Evolutionary conservation across 2,113 vertebrate species (phyloP), one percentile per base, ranked within the genome.

Genomic region (Lagenorhynchus albirostris): DNA sequence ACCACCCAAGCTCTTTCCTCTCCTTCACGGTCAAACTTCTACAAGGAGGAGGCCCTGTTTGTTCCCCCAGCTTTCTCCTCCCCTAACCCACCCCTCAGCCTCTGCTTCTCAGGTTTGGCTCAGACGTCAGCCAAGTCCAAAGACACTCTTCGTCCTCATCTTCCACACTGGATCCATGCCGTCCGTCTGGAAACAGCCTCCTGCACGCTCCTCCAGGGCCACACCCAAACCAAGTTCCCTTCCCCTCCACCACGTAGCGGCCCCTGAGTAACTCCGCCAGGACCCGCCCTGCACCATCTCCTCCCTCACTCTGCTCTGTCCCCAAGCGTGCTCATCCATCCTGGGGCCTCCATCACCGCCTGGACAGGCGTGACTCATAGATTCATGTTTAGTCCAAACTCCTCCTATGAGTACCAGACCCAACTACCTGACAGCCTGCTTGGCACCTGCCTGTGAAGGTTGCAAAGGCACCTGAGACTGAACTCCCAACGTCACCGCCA

Each of bases 361-460:
- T 2, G 8, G 2, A 47, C 0, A 1, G 1, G 0, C 1, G 71
- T 41, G 60, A 11, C 0, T 6, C 65, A 2, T 17, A 44, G 20
- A 10, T 26, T 12, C 11, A 21, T 0, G 0, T 11, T 47, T 29
- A 1, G 2, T 15, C 5, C 31, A 20, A 11, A 15, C 15, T 21
- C n/a, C 67, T 55, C 55, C 60, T 26, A 7, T 6, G 26, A 23
- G 29, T 15, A 21, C 44, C 53, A 14, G 10, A 31, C 25, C 68
- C 47, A 0, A 3, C 36, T 5, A 2, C 71, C 70, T 20, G 12
- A 13, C 33, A 6, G 23, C 38, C 23, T 0, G 26, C 23, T 36
- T 0, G 31, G 8, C 3, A 18, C 1, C 44, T 6, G 25, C 33
- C 36, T 1, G 0, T 11, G 13, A 33, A 65, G 1, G 31, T 17